Evolutionary conservation across 1,140 invertebrate genomes (phyloP), one percentile per base, ranked within the genome.

Genomic region (Maconellicoccus hirsutus): DNA sequence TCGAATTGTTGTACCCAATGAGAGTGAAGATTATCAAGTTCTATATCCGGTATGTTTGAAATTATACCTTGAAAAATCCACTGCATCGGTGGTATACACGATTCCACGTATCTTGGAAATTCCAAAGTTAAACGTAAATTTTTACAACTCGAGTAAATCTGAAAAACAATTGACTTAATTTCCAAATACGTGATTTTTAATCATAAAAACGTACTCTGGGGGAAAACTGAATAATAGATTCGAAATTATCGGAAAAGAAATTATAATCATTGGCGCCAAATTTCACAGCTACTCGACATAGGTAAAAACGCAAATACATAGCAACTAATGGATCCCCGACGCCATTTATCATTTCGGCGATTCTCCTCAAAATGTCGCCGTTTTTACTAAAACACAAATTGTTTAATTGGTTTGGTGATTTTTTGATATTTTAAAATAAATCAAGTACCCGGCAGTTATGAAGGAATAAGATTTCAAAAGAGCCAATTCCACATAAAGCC

Each of bases 311-410:
- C 3, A 91, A 87, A 81, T 97, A 98, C 29, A 88, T 83, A 19
- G 94, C 90, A 0, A 97, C 93, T 69, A 98, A 81, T 0, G 94
- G 94, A 82, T 98, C 91, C 4, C 93, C 94, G 76, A 98, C 94
- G 16, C 96, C 95, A 74, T 93, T 82, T 66, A 94, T 89, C 88
- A 95, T 95, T 74, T 82, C 82, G 0, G 91, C 89, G 70, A 98
- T 80, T 73, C 95, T 84, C 16, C 82, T 78, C 10, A 98, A 78
- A 22, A 89, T 85, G 59, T 86, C 83, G 19, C 61, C 59, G 38
- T 70, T 73, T 72, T 76, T 75, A 70, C 74, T 76, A 23, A 16
- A 72, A 73, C 16, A 16, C 6, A 52, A 52, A 52, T 52, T 16
- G 42, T n/a, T n/a, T n/a, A n/a, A n/a, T n/a, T n/a, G n/a, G n/a